A percentile compares a stretch with the other conserved stretches of the same genome.
phyloP scores from a whole-genome alignment of 2,113 vertebrate species.

The Tragulus kanchil region DNA sequence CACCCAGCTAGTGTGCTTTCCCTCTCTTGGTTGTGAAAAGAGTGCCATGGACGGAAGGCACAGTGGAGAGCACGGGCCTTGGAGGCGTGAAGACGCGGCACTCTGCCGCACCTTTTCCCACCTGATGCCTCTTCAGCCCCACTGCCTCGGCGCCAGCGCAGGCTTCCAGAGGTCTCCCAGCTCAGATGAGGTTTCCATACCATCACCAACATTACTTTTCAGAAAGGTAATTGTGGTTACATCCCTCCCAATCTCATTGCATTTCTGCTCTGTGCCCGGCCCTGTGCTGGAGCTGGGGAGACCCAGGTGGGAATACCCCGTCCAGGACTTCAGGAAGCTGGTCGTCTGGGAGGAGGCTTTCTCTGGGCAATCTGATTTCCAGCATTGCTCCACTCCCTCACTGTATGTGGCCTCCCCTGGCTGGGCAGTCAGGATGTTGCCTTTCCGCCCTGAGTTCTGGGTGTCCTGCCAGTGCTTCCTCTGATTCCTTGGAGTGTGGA shows the following conservation, averaged over 20 bases:
- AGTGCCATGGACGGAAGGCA: background rate
- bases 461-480: constrained; percentile 45
- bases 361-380: background rate
- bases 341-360: background rate
- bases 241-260: background rate
- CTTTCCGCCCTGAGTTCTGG: constrained; percentile 38
- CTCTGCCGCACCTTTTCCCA: background rate
- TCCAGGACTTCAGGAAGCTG: too few relatives aligned
- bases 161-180: background rate
- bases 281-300: background rate
- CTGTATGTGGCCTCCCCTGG: background rate
- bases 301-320: background rate
- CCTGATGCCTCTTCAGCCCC: background rate
- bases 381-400: background rate
- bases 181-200: background rate
- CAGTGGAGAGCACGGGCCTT: background rate
- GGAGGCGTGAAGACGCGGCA: background rate
- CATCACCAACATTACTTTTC: background rate
- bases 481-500: background rate
- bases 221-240: background rate
- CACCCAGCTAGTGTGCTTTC: background rate
- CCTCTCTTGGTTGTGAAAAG: background rate
- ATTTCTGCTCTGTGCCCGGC: background rate
- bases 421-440: constrained; percentile 21
- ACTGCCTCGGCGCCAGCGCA: background rate